phyloP scores from a whole-genome alignment of 2,888 invertebrate species.

The Tubulanus polymorphus region DNA sequence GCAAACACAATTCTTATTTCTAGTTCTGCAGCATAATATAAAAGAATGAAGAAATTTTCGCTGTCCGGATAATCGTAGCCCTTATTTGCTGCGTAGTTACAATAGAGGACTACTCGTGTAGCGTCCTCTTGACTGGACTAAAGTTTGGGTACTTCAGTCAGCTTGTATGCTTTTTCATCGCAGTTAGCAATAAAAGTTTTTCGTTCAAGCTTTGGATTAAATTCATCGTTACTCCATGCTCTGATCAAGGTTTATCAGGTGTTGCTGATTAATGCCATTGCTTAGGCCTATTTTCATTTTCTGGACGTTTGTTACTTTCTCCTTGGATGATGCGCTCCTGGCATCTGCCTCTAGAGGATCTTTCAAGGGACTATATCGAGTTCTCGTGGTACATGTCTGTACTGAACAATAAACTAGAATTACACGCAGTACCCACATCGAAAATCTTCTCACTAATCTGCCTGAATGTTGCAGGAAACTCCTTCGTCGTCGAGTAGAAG shows the following conservation, averaged over 20 bases:
- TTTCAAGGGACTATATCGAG: background rate
- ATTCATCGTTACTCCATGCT: background rate
- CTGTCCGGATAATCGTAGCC: background rate
- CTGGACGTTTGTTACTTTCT: background rate
- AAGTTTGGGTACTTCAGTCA: background rate
- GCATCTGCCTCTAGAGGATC: background rate
- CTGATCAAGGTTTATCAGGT: background rate
- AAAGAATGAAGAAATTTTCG: background rate
- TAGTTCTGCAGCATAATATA: background rate
- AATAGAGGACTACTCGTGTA: background rate
- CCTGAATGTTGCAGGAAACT: background rate
- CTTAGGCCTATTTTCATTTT: background rate
- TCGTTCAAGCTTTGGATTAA: background rate
- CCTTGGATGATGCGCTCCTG: background rate
- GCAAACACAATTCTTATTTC: background rate
- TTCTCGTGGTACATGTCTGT: background rate
- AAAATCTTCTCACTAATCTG: background rate
- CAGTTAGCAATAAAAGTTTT: background rate
- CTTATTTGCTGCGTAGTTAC: background rate
- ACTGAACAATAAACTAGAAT: background rate
- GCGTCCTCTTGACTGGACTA: background rate
- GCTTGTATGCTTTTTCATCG: background rate
- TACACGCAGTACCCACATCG: background rate
- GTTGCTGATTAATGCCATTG: background rate
- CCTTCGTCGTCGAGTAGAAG: background rate